Conservation (phyloP, 2,797 vertebrate genomes). For the Xenentodon cancila region DNA sequence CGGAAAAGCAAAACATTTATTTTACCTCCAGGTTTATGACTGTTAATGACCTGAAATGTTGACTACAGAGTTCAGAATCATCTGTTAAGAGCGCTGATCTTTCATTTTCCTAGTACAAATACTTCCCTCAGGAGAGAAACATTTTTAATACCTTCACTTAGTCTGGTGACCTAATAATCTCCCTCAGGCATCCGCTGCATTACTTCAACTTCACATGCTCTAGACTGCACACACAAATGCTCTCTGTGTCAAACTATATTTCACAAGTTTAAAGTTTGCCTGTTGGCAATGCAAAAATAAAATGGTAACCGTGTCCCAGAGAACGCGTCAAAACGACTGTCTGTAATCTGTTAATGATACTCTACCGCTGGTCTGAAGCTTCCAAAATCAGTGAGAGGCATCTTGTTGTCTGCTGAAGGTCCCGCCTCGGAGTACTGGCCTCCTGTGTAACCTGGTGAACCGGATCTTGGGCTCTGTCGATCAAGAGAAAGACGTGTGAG, state of each 20-base stretch:
- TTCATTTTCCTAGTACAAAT: neutral
- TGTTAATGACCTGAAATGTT: neutral
- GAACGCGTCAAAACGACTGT: too few relatives aligned
- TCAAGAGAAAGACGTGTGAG: conserved; percentile 12
- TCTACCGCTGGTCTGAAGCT: conserved; percentile 80
- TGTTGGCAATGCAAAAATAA: neutral
- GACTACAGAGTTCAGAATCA: neutral
- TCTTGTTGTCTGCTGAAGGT: conserved; percentile 81
- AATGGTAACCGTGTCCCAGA: too few relatives aligned
- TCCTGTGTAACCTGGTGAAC: conserved; percentile 59
- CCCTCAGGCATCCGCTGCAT: conserved; percentile 40
- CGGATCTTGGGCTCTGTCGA: conserved; percentile 64
- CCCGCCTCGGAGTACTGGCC: conserved; percentile 77
- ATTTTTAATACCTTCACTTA: conserved; percentile 41
- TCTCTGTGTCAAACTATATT: conserved; percentile 28
- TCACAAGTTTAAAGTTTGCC: conserved; percentile 1
- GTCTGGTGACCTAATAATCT: conserved; percentile 72
- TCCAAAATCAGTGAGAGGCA: conserved; percentile 84
- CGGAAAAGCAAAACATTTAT: conserved; percentile 29
- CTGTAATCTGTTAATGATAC: conserved; percentile 45
- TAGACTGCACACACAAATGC: conserved; percentile 21
- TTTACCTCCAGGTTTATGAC: neutral
- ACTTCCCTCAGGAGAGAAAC: conserved; percentile 23
- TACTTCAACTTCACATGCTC: conserved; percentile 56
- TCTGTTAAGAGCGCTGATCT: neutral